Base-by-base conservation (phyloP, 2,888 invertebrate species). In the Caenorhabditis sp. region DNA sequence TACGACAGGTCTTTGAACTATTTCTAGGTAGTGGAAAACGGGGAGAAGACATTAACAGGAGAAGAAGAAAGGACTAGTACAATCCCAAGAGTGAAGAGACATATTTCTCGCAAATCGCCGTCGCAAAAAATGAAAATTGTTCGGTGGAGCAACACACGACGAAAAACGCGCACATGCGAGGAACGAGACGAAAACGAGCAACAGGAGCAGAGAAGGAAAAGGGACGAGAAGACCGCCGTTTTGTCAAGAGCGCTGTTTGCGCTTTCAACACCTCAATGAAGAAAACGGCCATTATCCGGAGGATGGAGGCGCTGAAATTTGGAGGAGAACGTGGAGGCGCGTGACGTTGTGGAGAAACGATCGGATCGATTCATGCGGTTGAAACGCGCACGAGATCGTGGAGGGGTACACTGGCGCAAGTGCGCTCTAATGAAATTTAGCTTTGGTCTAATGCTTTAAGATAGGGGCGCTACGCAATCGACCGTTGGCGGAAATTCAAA, bases 181-280 rank as follows among this genome's bases (percentile, higher is more conserved):
- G 62, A 63, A 72, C 41, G 43, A 55, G 58, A 56, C 50, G 46
- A 55, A 48, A 35, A 32, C n/a, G 62, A 63, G 72, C 48, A 62
- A 72, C 50, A 45, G 50, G 52, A 48, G 55, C 32, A 32, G 30
- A 68, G 46, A 45, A 55, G 56, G 56, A 56, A 37, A 45, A 37
- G 48, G 32, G 52, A 26, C 48, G 56, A 55, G 56, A 41, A 27
- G 63, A 73, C 63, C 72, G 63, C 72, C 63, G 63, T 65, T 52
- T 73, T 58, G 63, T 63, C 72, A 58, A 70, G 70, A 70, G 70
- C 70, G 70, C 59, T 70, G 52, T 70, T 70, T 70, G 70, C 70
- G 70, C 59, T 70, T 70, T 70, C 70, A 70, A 70, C 70, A 70
- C 70, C 70, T 70, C 70, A 59, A 68, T 70, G 70, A 70, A 59